Base-by-base conservation (phyloP, 2,797 vertebrate species). In the Sciaenops ocellatus region DNA sequence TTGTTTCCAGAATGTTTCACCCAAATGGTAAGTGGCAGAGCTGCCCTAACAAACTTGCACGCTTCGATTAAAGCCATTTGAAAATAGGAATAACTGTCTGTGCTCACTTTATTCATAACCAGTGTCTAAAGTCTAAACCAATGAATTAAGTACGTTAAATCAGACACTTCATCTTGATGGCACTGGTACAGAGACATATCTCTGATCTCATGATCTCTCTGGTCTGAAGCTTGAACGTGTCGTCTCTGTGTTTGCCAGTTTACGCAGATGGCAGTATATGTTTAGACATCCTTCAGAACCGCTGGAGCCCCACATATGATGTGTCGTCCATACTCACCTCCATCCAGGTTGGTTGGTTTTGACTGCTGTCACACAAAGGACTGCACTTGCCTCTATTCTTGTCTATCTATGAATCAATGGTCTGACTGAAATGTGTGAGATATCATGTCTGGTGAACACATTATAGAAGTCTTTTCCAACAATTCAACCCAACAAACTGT, bases 1-100 rank as follows among this genome's bases (percentile, higher is more conserved):
- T 99, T 95, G 96, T 98, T 89, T 99, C 98, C 92, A 98, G 98
- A 97, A 99, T 99, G 98, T 99, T 99, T 93, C 98, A 99, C 95
- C 98, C 98, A 65, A 99, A 99, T 94, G 98, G 98, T 99, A 92
- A 97, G 96, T 90, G 70, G 1, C 7, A 3, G 30, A 52, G n/a
- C 50, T 38, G 34, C 54, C 15, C 18, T 5, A 1, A 64, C 42
- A 24, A 18, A 20, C 61, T 0, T 16, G 3, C 57, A 44, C 56
- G 12, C 24, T 26, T 18, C 9, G 3, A 20, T 22, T 69, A 4
- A 28, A 34, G 28, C 5, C 2, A 20, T 65, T 51, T 69, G 4
- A 8, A 67, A 44, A 66, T 46, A 5, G 34, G 50, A 38, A 38
- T 26, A 38, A 34, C 22, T 6, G 4, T 26, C 34, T 41, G 13